Base-by-base conservation (phyloP, 2,113 vertebrate species). In the Alces alces region DNA sequence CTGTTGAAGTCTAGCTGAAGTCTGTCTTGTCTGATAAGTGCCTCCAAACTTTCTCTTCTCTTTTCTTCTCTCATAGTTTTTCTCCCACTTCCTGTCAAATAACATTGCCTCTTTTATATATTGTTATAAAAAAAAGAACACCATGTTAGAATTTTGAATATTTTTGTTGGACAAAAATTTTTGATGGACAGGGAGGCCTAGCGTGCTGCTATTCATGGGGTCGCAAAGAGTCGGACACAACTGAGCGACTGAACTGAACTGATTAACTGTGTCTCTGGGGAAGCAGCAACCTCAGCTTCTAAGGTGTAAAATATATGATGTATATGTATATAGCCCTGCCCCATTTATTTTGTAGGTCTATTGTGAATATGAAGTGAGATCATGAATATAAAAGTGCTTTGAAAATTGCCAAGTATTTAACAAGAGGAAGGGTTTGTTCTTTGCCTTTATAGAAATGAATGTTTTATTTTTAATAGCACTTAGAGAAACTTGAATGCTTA, bases 401-500 rank as follows among this genome's bases (percentile, higher is more conserved):
- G 86, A 95, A 97, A 88, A 96, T 98, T 96, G 88, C 84, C 66
- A 87, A 95, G 93, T 96, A 78, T 83, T 97, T 94, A 86, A 89
- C 45, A 78, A 92, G 86, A 95, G 80, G 94, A 91, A 92, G 39
- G 93, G 96, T 86, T 97, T 97, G 90, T 95, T 97, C 78, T 89
- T 91, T 97, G 96, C 91, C 93, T 98, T 97, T 58, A 94, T 54
- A 91, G 70, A 89, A 92, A 76, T 47, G 57, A 95, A 96, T 84
- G 91, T 96, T 97, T 97, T 96, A 96, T 95, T 98, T 95, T 93
- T 94, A 50, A 97, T 97, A 97, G 96, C 95, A 96, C 94, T 98
- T 97, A 94, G 82, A 96, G 95, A 92, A 96, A 98, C 96, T 95
- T 96, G 91, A 86, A 78, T 97, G 97, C 95, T 98, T 97, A 97